phyloP scores from a whole-genome alignment of 2,888 invertebrate genomes.

The Aethes cnicana region DNA sequence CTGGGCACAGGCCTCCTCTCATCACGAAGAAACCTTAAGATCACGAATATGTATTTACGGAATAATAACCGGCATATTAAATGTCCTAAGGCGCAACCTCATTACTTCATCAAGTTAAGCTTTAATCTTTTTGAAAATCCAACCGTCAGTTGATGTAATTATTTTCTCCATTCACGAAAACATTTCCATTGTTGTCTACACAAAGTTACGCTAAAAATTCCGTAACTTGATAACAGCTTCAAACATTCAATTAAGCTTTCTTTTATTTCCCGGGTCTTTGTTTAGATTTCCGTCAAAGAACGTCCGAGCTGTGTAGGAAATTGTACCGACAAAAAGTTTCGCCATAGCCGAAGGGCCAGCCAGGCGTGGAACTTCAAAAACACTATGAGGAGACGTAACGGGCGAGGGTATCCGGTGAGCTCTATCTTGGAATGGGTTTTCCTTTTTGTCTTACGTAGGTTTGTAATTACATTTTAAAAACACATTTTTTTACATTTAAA shows the following conservation, averaged over 20 bases:
- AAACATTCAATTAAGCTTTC: slow-evolving; percentile 59
- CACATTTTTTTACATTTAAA: too few relatives aligned
- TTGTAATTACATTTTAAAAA: too few relatives aligned
- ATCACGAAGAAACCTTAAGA: too few relatives aligned
- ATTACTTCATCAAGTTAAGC: not conserved
- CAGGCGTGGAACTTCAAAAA: slow-evolving; percentile 56
- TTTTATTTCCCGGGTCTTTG: slow-evolving; percentile 60
- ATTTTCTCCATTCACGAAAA: slow-evolving; percentile 5
- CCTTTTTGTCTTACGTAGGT: slow-evolving; percentile 12
- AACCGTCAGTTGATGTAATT: not conserved
- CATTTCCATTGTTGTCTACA: slow-evolving; percentile 11
- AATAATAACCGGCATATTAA: too few relatives aligned
- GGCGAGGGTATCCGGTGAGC: slow-evolving; percentile 13
- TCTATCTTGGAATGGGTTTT: slow-evolving; percentile 3
- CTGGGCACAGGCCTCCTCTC: too few relatives aligned
- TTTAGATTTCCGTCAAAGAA: slow-evolving; percentile 58
- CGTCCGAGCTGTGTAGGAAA: slow-evolving; percentile 51
- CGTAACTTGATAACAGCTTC: slow-evolving; percentile 49
- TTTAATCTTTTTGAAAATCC: not conserved
- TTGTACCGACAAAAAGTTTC: slow-evolving; percentile 56
- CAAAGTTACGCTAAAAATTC: slow-evolving; percentile 42
- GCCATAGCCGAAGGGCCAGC: slow-evolving; percentile 51
- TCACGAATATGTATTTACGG: not conserved
- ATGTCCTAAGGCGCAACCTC: not conserved
- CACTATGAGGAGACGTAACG: slow-evolving; percentile 36